Evolutionary conservation across 1,140 invertebrate genomes (phyloP).

Genomic region (Drosophila kanapiae): DNA sequence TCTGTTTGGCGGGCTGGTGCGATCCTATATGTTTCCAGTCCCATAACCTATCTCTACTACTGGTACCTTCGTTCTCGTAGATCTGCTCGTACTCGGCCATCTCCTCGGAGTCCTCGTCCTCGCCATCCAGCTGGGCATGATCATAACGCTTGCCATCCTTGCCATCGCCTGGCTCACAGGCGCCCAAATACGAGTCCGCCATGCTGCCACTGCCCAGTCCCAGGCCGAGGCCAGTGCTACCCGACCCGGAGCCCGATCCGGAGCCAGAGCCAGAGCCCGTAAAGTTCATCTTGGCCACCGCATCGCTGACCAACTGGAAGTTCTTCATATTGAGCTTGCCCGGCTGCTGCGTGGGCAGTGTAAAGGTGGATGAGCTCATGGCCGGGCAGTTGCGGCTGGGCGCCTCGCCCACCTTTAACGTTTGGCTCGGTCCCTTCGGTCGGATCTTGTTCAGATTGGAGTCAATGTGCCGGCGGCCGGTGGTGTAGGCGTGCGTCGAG

Average conservation of each 20-base stretch:
- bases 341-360: conserved; percentile 88
- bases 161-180: conserved; percentile 55
- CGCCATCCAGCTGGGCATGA: conserved; percentile 92
- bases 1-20: background rate
- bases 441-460: conserved; percentile 87
- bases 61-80: conserved; percentile 86
- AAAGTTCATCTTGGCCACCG: conserved; percentile 90
- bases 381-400: conserved; percentile 69
- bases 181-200: conserved; percentile 75
- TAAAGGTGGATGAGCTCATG: conserved; percentile 76
- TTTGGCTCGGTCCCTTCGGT: conserved; percentile 92
- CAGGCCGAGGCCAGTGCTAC: conserved; percentile 37
- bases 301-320: conserved; percentile 94
- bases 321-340: conserved; percentile 96
- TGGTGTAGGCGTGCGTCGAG: conserved; percentile 92
- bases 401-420: conserved; percentile 89
- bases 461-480: conserved; percentile 88
- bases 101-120: conserved; percentile 88
- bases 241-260: conserved; percentile 31
- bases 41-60: background rate
- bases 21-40: background rate
- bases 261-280: conserved; percentile 71
- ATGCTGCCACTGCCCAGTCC: conserved; percentile 75
- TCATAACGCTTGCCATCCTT: conserved; percentile 79
- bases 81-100: conserved; percentile 85